A percentile compares a stretch with the other conserved stretches of the same genome.
These are phyloP conservation scores for Gerris buenoi DNA, from an alignment of 1,140 invertebrate species.

Conservation along the genomic window DNA sequence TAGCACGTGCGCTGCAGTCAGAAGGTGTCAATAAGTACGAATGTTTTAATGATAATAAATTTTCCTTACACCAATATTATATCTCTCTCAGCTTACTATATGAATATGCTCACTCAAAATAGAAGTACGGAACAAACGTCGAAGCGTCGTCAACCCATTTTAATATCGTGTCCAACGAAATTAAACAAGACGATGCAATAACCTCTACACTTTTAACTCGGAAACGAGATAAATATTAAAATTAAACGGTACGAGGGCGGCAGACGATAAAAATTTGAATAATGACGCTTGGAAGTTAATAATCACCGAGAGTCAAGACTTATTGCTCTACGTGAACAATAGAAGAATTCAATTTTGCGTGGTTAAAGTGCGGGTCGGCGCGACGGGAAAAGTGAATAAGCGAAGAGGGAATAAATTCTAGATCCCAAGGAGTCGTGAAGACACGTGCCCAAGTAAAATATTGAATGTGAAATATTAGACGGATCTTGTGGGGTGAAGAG, in stretches of 20 bases:
- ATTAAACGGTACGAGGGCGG: neutral
- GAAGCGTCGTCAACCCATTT: too few species aligned
- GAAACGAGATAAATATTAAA: neutral
- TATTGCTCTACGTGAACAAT: neutral
- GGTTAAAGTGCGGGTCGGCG: too few species aligned
- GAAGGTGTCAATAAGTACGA: too few species aligned
- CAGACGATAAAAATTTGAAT: neutral
- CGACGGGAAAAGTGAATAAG: neutral
- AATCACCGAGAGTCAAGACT: neutral
- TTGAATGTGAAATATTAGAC: neutral
- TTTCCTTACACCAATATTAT: too few species aligned
- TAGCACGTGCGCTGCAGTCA: too few species aligned
- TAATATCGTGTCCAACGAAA: too few species aligned
- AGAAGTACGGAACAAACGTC: too few species aligned
- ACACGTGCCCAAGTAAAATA: neutral
- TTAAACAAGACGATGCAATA: too few species aligned
- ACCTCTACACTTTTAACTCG: too few species aligned
- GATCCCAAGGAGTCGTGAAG: neutral
- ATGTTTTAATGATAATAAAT: too few species aligned
- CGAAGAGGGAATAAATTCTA: neutral
- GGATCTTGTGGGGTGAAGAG: neutral
- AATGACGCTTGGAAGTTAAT: neutral
- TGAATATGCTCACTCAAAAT: too few species aligned
- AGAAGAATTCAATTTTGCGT: neutral
- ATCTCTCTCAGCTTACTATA: too few species aligned